Percentiles rank a stretch among this genome's conserved stretches.
Conservation (phyloP, 1,140 invertebrate species). For the Onthophagus taurus region DNA sequence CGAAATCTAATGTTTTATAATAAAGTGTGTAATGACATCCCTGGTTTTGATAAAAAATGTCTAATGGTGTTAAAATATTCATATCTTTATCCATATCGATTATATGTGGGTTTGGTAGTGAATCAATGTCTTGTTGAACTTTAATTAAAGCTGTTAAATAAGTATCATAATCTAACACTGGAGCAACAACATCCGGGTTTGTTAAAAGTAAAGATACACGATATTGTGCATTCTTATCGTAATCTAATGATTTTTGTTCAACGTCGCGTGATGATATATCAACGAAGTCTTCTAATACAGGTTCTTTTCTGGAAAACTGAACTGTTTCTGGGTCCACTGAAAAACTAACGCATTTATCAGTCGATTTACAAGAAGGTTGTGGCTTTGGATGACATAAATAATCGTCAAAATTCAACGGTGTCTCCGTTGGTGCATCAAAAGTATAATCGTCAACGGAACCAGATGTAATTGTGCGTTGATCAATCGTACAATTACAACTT, state of each 20-base stretch:
- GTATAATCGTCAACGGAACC: too few relatives aligned
- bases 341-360: too few relatives aligned
- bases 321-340: too few relatives aligned
- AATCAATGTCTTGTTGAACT: constrained; percentile 31
- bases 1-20: constrained; percentile 43
- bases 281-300: too few relatives aligned
- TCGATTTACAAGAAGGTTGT: too few relatives aligned
- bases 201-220: constrained; percentile 4
- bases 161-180: constrained; percentile 34
- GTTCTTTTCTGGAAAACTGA: too few relatives aligned
- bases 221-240: constrained; percentile 2
- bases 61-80: constrained; percentile 35
- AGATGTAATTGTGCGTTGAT: too few relatives aligned
- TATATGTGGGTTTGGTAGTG: not conserved
- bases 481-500: too few relatives aligned
- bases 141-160: constrained; percentile 47
- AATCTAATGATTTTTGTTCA: constrained; percentile 1
- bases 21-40: constrained; percentile 47
- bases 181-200: constrained; percentile 16
- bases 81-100: constrained; percentile 30
- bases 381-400: too few relatives aligned
- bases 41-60: constrained; percentile 42
- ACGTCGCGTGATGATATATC: not conserved
- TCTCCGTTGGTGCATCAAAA: too few relatives aligned
- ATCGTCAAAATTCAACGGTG: too few relatives aligned